Base-by-base conservation (phyloP, 2,113 vertebrate genomes). In the Apteryx owenii region DNA sequence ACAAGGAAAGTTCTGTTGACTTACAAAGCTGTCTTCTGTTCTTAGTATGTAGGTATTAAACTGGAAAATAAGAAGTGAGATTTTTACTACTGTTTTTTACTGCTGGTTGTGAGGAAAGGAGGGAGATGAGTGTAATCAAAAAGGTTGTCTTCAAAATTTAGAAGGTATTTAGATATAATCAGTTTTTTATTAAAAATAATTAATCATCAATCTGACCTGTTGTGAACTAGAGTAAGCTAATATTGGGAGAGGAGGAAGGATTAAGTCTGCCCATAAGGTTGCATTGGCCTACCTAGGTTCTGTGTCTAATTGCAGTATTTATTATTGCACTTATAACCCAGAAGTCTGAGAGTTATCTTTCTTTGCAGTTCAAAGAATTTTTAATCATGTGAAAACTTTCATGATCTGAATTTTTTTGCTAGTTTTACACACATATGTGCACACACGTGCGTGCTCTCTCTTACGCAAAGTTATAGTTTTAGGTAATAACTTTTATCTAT, bases 21-120 rank as follows among this genome's bases (percentile, higher is more conserved):
- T 97, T 94, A 97, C 91, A 97, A 95, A 96, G 89, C 88, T 94
- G 79, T 95, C 94, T 83, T 96, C 94, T 96, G 93, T 96, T 94
- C 88, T 60, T 71, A 22, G 60, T 68, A 3, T 68, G 46, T 11
- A 88, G 95, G 80, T 88, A 88, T 86, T 76, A 87, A 84, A 80
- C 54, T 11, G 62, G 80, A 90, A 95, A 96, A 95, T 60, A 71
- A 89, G 92, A 89, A 72, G 64, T 70, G 84, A 48, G 75, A 11
- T 48, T 95, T 89, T 82, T 83, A 66, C 64, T 85, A 4, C 83
- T 92, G 72, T 28, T 71, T 97, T 94, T 94, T 58, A 26, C n/a
- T 69, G 78, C 68, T 85, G 72, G 76, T 81, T 84, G 26, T 0
- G 11, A 71, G 81, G 70, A 85, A 62, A 50, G 51, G 36, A 79